Conservation (phyloP, 2,113 vertebrate genomes). For the Chloroceryle aenea region DNA sequence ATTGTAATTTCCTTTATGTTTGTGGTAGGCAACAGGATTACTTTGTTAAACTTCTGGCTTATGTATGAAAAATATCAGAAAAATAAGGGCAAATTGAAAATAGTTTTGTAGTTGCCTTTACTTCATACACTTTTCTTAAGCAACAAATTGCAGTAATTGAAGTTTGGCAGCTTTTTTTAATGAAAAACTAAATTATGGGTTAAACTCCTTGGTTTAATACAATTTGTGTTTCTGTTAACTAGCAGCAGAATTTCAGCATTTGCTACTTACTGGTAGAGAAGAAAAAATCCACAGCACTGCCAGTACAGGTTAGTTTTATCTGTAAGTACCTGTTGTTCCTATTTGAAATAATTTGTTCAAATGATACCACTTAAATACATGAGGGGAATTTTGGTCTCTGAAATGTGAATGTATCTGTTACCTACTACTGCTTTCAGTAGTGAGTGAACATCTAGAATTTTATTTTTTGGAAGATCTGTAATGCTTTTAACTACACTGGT, state of each 20-base stretch:
- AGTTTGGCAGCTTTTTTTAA: slow-evolving; percentile 54
- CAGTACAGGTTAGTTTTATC: slow-evolving; percentile 95
- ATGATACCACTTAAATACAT: slow-evolving; percentile 75
- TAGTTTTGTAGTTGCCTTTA: slow-evolving; percentile 53
- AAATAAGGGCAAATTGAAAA: slow-evolving; percentile 26
- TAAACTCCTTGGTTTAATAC: slow-evolving; percentile 84
- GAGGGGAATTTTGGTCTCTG: slow-evolving; percentile 72
- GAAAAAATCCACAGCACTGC: slow-evolving; percentile 90
- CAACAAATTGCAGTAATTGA: slow-evolving; percentile 44
- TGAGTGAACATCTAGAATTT: background rate
- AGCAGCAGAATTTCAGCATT: slow-evolving; percentile 92
- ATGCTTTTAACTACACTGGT: background rate
- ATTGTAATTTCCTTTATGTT: slow-evolving; percentile 22
- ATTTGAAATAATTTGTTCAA: slow-evolving; percentile 79
- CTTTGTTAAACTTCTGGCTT: background rate
- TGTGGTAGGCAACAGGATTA: background rate
- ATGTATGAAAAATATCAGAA: slow-evolving; percentile 7
- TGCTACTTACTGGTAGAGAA: slow-evolving; percentile 92
- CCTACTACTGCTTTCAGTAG: slow-evolving; percentile 37
- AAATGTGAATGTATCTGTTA: slow-evolving; percentile 68
- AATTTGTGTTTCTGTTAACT: slow-evolving; percentile 95
- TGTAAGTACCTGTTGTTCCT: slow-evolving; percentile 94
- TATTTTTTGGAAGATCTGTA: background rate
- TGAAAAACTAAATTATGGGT: slow-evolving; percentile 67
- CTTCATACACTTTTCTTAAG: slow-evolving; percentile 29